Evolutionary conservation across 2,113 vertebrate species (phyloP).

Genomic region (Rhea pennata): DNA sequence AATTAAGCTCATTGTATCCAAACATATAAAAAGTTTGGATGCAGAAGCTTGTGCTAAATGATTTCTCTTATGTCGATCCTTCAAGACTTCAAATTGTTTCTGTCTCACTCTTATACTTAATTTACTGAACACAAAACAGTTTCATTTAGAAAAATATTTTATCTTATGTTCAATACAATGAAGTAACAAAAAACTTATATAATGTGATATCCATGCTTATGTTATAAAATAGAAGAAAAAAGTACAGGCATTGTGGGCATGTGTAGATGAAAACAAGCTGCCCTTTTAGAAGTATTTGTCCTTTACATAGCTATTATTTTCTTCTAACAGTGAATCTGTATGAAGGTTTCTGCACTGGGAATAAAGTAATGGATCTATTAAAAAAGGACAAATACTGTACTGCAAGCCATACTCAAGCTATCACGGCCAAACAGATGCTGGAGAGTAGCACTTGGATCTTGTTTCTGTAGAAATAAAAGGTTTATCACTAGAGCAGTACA

Average conservation of each 20-base stretch:
- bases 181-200: background rate
- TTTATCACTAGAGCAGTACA: conserved; percentile 17
- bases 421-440: conserved; percentile 39
- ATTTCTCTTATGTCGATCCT: background rate
- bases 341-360: conserved; percentile 50
- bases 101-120: background rate
- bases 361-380: conserved; percentile 64
- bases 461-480: conserved; percentile 56
- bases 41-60: background rate
- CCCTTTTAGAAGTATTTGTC: conserved; percentile 22
- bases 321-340: conserved; percentile 22
- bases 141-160: background rate
- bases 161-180: background rate
- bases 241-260: background rate
- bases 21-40: background rate
- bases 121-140: background rate
- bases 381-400: conserved; percentile 26
- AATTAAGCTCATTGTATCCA: background rate
- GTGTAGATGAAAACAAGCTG: background rate
- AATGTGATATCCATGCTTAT: background rate
- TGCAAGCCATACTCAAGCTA: conserved; percentile 25
- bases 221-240: background rate
- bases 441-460: background rate
- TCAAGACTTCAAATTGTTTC: background rate
- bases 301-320: conserved; percentile 32